Evolutionary conservation across 2,888 invertebrate species (phyloP).

Genomic region (Drosophila nr. fundita): DNA sequence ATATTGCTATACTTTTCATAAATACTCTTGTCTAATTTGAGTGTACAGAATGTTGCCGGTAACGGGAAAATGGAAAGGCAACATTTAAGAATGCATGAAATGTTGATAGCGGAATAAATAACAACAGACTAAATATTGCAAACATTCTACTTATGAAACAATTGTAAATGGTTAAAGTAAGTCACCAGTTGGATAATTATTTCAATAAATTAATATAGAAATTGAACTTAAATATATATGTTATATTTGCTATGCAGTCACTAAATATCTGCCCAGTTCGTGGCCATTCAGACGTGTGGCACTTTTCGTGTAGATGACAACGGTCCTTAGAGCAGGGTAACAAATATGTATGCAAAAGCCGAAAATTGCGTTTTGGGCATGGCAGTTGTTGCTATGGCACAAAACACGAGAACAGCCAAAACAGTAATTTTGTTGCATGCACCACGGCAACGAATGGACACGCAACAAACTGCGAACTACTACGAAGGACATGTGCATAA

Average conservation of each 20-base stretch:
- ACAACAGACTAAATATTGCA: background rate
- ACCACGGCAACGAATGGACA: conserved; percentile 55
- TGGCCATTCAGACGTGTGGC: conserved; percentile 32
- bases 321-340: conserved; percentile 27
- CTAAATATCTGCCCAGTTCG: conserved; percentile 20
- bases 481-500: conserved; percentile 67
- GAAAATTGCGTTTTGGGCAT: conserved; percentile 60
- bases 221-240: background rate
- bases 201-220: background rate
- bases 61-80: background rate
- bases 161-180: background rate
- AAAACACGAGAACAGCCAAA: conserved; percentile 36
- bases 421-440: conserved; percentile 71
- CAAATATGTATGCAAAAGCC: conserved; percentile 58
- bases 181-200: background rate
- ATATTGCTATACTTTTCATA: background rate
- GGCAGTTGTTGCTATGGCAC: conserved; percentile 58
- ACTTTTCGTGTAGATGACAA: conserved; percentile 36
- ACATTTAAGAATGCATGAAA: background rate
- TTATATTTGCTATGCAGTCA: background rate
- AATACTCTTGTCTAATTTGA: background rate
- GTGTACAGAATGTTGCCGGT: background rate
- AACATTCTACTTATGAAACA: background rate
- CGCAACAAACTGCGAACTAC: conserved; percentile 56
- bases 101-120: background rate